Evolutionary conservation across 2,113 vertebrate species (phyloP).

Genomic region (Pedetes capensis): DNA sequence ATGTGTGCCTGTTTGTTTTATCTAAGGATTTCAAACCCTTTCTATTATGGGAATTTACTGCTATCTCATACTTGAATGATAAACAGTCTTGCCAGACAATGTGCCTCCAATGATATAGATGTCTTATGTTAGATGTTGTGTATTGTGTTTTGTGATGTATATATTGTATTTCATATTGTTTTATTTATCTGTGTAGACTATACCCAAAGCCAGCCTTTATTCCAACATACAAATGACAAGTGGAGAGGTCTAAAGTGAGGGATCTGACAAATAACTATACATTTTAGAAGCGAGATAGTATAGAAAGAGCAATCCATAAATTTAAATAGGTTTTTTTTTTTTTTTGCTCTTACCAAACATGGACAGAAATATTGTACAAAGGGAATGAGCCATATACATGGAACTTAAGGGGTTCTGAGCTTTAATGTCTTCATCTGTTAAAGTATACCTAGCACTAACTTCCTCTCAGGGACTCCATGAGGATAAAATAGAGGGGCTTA

Average conservation of each 20-base stretch:
- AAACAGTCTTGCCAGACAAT: conserved; percentile 62
- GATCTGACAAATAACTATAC: neutral
- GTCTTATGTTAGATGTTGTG: conserved; percentile 26
- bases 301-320: neutral
- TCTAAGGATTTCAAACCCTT: neutral
- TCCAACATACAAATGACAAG: conserved; percentile 29
- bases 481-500: neutral
- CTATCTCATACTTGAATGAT: neutral
- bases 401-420: neutral
- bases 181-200: neutral
- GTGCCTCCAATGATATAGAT: conserved; percentile 47
- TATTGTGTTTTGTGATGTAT: conserved; percentile 32
- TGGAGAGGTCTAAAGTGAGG: neutral
- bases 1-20: neutral
- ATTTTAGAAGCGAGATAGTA: neutral
- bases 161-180: neutral
- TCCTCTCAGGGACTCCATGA: neutral
- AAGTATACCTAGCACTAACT: neutral
- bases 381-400: neutral
- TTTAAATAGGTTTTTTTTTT: neutral
- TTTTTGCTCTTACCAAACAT: neutral
- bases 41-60: neutral
- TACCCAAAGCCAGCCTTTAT: neutral
- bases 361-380: neutral
- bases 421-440: neutral